Evolutionary conservation across 1,140 invertebrate species (phyloP).

Genomic region (Drosophila nasuta): DNA sequence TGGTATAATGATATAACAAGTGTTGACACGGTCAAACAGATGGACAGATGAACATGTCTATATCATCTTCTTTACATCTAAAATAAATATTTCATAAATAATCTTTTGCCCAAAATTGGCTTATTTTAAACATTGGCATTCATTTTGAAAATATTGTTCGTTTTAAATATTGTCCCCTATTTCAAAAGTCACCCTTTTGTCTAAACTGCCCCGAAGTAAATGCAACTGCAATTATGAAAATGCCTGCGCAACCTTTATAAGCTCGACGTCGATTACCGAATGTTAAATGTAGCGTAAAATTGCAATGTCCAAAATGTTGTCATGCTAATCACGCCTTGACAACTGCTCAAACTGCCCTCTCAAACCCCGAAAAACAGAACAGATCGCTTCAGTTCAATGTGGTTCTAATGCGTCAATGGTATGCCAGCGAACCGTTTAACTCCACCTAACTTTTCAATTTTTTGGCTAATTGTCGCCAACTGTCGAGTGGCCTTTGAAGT

Average conservation of each 20-base stretch:
- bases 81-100: too few relatives aligned
- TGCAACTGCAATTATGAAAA: constrained; percentile 14
- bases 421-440: constrained; percentile 60
- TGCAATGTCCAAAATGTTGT: constrained; percentile 59
- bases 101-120: too few relatives aligned
- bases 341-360: not conserved
- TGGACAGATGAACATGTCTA: too few relatives aligned
- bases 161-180: too few relatives aligned
- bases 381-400: too few relatives aligned
- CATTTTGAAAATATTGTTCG: too few relatives aligned
- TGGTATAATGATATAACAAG: too few relatives aligned
- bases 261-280: constrained; percentile 33
- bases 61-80: too few relatives aligned
- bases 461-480: constrained; percentile 72
- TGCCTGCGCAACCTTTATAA: constrained; percentile 11
- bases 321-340: constrained; percentile 53
- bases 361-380: not conserved
- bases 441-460: constrained; percentile 6
- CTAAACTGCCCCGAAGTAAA: not conserved
- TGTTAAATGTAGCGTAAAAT: constrained; percentile 78
- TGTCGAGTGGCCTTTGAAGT: constrained; percentile 58
- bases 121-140: too few relatives aligned
- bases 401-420: constrained; percentile 72
- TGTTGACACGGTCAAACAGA: too few relatives aligned
- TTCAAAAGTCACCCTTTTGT: not conserved